These are phyloP conservation scores for Parthenolecanium corni DNA, from an alignment of 2,888 invertebrate genomes.

Conservation along the genomic window DNA sequence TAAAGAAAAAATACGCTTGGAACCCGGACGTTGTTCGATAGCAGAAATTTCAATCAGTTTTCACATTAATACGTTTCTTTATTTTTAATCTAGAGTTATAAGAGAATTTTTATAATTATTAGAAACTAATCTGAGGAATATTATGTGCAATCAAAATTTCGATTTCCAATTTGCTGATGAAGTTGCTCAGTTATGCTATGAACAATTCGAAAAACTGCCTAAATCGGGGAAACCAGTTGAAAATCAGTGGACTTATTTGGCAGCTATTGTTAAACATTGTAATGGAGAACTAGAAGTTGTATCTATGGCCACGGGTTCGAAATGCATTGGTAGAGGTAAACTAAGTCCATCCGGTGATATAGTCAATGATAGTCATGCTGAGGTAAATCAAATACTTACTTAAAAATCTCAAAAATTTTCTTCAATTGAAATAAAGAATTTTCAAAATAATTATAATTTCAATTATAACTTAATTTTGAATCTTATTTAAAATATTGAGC, in stretches of 20 bases:
- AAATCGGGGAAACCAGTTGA: slow-evolving; percentile 68
- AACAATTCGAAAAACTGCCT: slow-evolving; percentile 50
- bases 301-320: slow-evolving; percentile 81
- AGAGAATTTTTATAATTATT: background rate
- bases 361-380: slow-evolving; percentile 85
- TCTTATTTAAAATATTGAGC: too few species aligned
- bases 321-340: slow-evolving; percentile 64
- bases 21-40: slow-evolving; percentile 40
- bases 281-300: slow-evolving; percentile 39
- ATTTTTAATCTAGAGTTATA: background rate
- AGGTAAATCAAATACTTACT: too few species aligned
- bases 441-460: too few species aligned
- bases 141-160: background rate
- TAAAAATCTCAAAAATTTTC: too few species aligned
- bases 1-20: slow-evolving; percentile 47
- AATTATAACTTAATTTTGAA: too few species aligned
- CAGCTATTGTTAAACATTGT: slow-evolving; percentile 51
- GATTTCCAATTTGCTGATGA: slow-evolving; percentile 39
- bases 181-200: slow-evolving; percentile 49
- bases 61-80: background rate
- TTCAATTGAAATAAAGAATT: too few species aligned
- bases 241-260: slow-evolving; percentile 72
- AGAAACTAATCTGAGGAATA: background rate
- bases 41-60: background rate
- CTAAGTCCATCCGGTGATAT: slow-evolving; percentile 55